Evolutionary conservation across 2,888 invertebrate genomes (phyloP), one percentile per base, ranked within the genome.

Genomic region (Synergus gifuensis): DNA sequence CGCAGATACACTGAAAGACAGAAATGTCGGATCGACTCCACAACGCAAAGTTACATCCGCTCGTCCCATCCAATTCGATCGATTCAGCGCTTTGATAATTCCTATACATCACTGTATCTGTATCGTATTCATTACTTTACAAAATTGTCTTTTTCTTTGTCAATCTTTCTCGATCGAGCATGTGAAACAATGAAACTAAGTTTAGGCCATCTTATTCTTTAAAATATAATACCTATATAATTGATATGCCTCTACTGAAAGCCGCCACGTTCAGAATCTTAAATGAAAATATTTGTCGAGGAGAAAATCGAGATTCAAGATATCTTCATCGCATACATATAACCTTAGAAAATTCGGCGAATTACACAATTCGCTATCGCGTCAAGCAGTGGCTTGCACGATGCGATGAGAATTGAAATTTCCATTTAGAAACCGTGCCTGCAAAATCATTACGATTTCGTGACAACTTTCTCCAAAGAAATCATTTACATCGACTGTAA

Each of bases 361-460:
- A 64, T 64, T 64, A 40, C 64, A 36, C 40, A 64, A 64, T 64
- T 64, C 40, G 64, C 64, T 40, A 64, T 64, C 64, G n/a, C 64
- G 64, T 64, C 64, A 64, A 64, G 64, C 40, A 36, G 0, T 40
- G 8, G 42, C 66, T 66, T 42, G 4, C 42, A n/a, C 42, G n/a
- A 36, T 9, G 66, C 7, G 18, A 44, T 40, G 16, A 7, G 18
- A 66, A 66, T 64, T 64, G 64, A 42, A 66, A 66, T 44, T 66
- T 42, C 66, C 42, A 66, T 66, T 42, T 5, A 42, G n/a, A 66
- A 66, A 42, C 66, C 40, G 18, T 66, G 64, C 64, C 64, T 64
- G 40, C 16, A 64, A 64, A 64, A 64, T 64, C 40, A 36, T 36
- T 9, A 64, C 64, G 40, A 64, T 14, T 14, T 12, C 46, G 12